Evolutionary conservation across 2,888 invertebrate genomes (phyloP), one percentile per base, ranked within the genome.

Genomic region (Tridacna crocea): DNA sequence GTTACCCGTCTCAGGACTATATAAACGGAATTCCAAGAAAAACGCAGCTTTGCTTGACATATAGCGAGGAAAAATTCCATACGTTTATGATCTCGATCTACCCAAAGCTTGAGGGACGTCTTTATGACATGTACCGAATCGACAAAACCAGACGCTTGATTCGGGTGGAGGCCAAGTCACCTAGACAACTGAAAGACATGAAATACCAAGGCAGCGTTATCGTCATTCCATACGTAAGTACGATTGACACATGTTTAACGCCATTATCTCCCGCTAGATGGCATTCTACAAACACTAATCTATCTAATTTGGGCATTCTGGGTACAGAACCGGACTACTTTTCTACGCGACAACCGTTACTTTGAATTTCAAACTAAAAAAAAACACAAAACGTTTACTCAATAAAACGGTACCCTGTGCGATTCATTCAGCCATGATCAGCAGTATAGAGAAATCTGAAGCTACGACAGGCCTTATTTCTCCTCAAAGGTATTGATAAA

Each of bases 171-270:
- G 86, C 80, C 8, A 82, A 78, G 74, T 89, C 89, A 26, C 90
- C 90, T 0, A 75, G 90, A 15, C 85, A 87, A 72, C 87, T 90
- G 22, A 90, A 90, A 72, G 88, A 89, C 48, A 82, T 85, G 75
- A 90, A 89, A 65, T 90, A 90, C 68, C 90, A 90, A 72, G 90
- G 90, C 65, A 89, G 86, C 76, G 79, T 90, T 17, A 87, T 90
- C n/a, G 83, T 90, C 17, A 88, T 90, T 70, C 90, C 90, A 60
- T 90, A 90, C 65, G 90, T 90, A 88, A 84, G 90, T 84, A 26
- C 19, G 15, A 66, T 66, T 61, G 36, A 36, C 8, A 36, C 2
- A n/a, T n/a, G n/a, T n/a, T n/a, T n/a, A n/a, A n/a, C n/a, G n/a
- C n/a, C n/a, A n/a, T n/a, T n/a, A n/a, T n/a, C n/a, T n/a, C n/a